A percentile compares a stretch with the other conserved stretches of the same genome.
phyloP scores from a whole-genome alignment of 1,140 invertebrate genomes.

The Drosophila sturtevanti region DNA sequence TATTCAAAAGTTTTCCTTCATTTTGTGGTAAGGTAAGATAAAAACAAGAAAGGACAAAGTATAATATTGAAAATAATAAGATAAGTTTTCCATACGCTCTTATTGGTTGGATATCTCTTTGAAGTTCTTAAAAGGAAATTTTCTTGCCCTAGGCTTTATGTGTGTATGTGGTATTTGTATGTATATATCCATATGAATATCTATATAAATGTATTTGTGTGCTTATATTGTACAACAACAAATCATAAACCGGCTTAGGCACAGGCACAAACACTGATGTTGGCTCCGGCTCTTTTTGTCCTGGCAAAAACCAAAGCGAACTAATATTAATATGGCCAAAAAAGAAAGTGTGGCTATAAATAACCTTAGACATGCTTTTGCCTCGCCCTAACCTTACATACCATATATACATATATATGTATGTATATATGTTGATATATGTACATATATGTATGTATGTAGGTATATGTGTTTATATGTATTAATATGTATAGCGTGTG shows the following conservation, averaged over 20 bases:
- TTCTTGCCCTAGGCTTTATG: constrained; percentile 36
- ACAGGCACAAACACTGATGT: constrained; percentile 6
- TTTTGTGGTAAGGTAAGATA: constrained; percentile 18
- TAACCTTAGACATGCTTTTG: constrained; percentile 60
- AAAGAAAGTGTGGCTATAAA: constrained; percentile 71
- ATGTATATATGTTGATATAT: constrained; percentile 11
- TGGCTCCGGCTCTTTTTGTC: constrained; percentile 30
- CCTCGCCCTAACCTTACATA: constrained; percentile 25
- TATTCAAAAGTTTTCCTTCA: constrained; percentile 14
- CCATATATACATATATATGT: constrained; percentile 18
- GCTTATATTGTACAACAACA: constrained; percentile 6
- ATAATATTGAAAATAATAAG: constrained; percentile 6
- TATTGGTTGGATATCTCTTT: constrained; percentile 40
- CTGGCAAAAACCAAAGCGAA: constrained; percentile 48
- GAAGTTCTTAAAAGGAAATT: constrained; percentile 42
- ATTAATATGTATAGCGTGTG: constrained; percentile 30
- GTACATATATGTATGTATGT: neutral
- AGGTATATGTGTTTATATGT: constrained; percentile 13
- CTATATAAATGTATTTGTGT: neutral
- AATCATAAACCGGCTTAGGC: constrained; percentile 69
- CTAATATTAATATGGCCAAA: constrained; percentile 56
- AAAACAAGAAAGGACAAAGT: constrained; percentile 13
- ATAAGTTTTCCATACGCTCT: constrained; percentile 18
- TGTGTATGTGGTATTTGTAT: neutral
- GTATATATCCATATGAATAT: neutral